Conservation (phyloP, 2,888 invertebrate genomes). For the Spodoptera picta region DNA sequence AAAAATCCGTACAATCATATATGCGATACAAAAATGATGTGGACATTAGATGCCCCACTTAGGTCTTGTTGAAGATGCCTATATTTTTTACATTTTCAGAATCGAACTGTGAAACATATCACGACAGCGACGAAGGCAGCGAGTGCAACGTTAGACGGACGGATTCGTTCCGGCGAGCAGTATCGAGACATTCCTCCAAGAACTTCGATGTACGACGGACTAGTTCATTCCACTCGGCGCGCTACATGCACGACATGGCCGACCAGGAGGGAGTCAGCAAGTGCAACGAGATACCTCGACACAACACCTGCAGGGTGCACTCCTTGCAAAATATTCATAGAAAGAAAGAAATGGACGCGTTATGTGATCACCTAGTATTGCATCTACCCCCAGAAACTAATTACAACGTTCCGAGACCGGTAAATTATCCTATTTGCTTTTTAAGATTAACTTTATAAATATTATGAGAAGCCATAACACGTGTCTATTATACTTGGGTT, state of each 20-base stretch:
- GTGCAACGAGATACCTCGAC: constrained; percentile 66
- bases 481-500: not conserved
- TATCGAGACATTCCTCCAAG: constrained; percentile 72
- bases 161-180: constrained; percentile 79
- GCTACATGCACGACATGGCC: constrained; percentile 72
- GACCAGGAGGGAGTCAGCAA: constrained; percentile 67
- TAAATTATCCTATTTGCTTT: constrained; percentile 53
- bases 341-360: constrained; percentile 77
- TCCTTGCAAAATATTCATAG: constrained; percentile 82
- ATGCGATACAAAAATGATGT: no score
- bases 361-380: constrained; percentile 81
- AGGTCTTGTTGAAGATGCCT: not conserved
- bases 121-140: constrained; percentile 84
- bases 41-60: no score
- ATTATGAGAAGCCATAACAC: no score
- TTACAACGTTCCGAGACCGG: constrained; percentile 79
- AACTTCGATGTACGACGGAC: constrained; percentile 79
- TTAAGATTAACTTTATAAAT: not conserved
- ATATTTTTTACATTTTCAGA: constrained; percentile 64
- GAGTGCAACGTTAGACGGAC: constrained; percentile 81
- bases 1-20: no score
- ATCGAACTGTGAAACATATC: constrained; percentile 82
- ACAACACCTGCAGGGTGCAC: constrained; percentile 77
- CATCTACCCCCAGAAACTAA: constrained; percentile 80
- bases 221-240: constrained; percentile 81